Evolutionary conservation across 2,888 invertebrate genomes (phyloP).

Genomic region (Criorhina ranunculi): DNA sequence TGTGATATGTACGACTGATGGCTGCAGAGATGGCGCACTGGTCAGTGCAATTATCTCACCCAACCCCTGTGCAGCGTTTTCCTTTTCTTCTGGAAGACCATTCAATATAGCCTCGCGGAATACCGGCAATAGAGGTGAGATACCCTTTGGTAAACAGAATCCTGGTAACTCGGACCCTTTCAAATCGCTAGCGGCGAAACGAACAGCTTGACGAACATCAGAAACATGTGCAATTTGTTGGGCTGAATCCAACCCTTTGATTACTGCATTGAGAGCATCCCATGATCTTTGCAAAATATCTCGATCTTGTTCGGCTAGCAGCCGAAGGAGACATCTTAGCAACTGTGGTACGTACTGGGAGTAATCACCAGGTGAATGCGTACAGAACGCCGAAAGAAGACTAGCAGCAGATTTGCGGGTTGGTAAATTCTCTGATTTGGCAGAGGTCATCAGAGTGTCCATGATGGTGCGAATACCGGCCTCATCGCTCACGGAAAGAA

Average conservation of each 20-base stretch:
- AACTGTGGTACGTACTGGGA: conserved; percentile 94
- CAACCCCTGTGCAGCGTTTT: conserved; percentile 96
- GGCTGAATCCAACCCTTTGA: conserved; percentile 93
- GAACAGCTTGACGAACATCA: conserved; percentile 96
- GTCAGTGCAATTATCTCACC: conserved; percentile 88
- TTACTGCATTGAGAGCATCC: conserved; percentile 96
- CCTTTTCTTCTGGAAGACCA: conserved; percentile 97
- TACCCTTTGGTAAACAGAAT: conserved; percentile 97
- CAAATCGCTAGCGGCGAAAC: conserved; percentile 94
- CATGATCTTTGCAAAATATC: conserved; percentile 94
- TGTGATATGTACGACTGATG: conserved; percentile 98
- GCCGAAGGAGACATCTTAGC: conserved; percentile 92
- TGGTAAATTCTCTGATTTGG: conserved; percentile 87
- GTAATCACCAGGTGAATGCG: conserved; percentile 94
- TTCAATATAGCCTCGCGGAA: conserved; percentile 98
- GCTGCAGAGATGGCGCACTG: conserved; percentile 94
- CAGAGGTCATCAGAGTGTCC: conserved; percentile 92
- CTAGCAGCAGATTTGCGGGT: conserved; percentile 93
- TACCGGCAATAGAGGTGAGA: conserved; percentile 96
- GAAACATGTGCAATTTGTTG: conserved; percentile 94
- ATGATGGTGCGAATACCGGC: conserved; percentile 94
- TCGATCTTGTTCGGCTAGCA: conserved; percentile 93
- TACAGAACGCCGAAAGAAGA: conserved; percentile 95
- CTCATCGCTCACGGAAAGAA: conserved; percentile 95
- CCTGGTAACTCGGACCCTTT: conserved; percentile 93